Base-by-base conservation (phyloP, 2,797 vertebrate genomes). In the Nasua narica region DNA sequence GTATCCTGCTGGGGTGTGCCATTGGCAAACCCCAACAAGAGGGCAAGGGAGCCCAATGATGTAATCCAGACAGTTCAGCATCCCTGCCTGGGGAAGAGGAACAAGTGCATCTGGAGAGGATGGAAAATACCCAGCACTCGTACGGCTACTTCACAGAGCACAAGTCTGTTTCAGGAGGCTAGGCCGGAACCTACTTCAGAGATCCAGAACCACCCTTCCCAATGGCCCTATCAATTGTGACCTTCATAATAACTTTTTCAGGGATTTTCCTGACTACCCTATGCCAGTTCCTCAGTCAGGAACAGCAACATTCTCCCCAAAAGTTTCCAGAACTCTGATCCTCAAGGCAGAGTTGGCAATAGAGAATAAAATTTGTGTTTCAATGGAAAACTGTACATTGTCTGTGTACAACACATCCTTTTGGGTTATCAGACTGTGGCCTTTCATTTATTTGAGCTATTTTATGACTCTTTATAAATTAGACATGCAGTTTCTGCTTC, bases 401-500 rank as follows among this genome's bases (percentile, higher is more conserved):
- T 79, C 21, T 40, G 40, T 15, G 32, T 18, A 35, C 0, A 60
- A 15, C 54, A 76, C 37, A 23, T 32, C 25, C 14, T 29, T 54
- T 70, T 1, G 7, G 11, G 19, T 70, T 10, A 46, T 56, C 16
- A 32, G 14, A 81, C n/a, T 74, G 19, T 67, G 52, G 8, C 3
- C 62, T 52, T 65, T 43, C 40, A 15, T 90, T 56, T 43, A 50
- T 94, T 40, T 94, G 23, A 56, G 18, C 21, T 50, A 54, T 35
- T 86, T 87, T 32, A 13, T 35, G 37, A 70, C 23, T 86, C 56
- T 76, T 84, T 52, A 5, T 60, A 76, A 21, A 5, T 74, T 54
- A 48, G 37, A 58, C 14, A 72, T n/a, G 23, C 25, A 87, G 87
- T 69, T 65, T 90, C 84, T 78, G n/a, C 60, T 27, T 65, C 82